These are phyloP conservation scores for Mylabris sibirica DNA, from an alignment of 2,888 invertebrate species.

Conservation along the genomic window DNA sequence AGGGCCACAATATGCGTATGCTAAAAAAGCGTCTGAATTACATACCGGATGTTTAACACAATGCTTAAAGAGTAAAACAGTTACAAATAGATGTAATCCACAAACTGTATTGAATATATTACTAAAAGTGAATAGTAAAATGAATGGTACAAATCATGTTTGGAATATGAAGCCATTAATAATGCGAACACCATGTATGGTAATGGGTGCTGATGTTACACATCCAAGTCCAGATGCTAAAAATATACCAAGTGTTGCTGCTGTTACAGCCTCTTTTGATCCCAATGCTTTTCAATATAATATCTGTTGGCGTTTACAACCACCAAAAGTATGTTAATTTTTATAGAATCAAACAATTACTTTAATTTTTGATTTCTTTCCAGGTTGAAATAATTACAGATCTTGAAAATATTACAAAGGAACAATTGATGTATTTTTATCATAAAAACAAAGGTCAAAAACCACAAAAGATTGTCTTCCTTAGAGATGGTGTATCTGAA, in stretches of 20 bases:
- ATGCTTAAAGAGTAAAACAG: constrained; percentile 69
- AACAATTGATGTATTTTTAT: constrained; percentile 71
- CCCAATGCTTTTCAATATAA: constrained; percentile 73
- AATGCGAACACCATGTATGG: constrained; percentile 64
- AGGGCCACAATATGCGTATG: constrained; percentile 55
- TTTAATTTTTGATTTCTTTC: background rate
- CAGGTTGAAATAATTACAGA: constrained; percentile 75
- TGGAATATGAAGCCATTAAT: constrained; percentile 38
- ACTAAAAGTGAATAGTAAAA: constrained; percentile 78
- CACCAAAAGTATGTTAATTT: constrained; percentile 62
- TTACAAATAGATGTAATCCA: constrained; percentile 63
- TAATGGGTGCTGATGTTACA: constrained; percentile 87
- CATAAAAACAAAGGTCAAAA: constrained; percentile 59
- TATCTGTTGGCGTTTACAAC: constrained; percentile 80
- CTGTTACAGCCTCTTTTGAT: constrained; percentile 80
- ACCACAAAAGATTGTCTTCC: constrained; percentile 75
- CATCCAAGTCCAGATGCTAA: constrained; percentile 85
- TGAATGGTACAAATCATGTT: constrained; percentile 82
- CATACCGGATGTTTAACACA: constrained; percentile 76
- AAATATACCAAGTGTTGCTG: constrained; percentile 72
- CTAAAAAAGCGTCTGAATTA: constrained; percentile 76
- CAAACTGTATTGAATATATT: constrained; percentile 76
- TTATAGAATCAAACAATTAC: background rate
- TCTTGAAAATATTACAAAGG: constrained; percentile 65
- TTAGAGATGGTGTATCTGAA: constrained; percentile 88